Evolutionary conservation across 2,113 vertebrate species (phyloP), one percentile per base, ranked within the genome.

Genomic region (Podarcis raffonei): DNA sequence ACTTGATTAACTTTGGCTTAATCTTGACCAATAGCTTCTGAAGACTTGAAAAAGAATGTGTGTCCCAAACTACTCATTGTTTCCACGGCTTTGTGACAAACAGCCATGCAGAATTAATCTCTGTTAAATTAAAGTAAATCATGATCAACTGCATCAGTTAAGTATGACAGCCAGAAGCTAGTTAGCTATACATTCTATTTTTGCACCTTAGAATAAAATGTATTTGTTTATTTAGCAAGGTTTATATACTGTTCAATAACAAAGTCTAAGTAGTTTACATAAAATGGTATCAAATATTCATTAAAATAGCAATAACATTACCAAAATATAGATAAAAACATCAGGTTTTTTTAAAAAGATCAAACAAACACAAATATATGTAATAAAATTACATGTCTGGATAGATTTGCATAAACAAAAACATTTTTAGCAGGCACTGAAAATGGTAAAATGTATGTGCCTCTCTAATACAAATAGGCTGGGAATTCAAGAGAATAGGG

Each of bases 21-120:
- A 74, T 72, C 16, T 2, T 66, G n/a, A 66, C 59, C 22, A 74
- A 66, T 1, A 66, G 42, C 66, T 90, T 37, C 57, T n/a, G 57
- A 91, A 79, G 90, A 66, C 8, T 22, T 20, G 80, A 76, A 87
- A 95, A 74, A 86, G 59, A 82, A 90, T 15, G 62, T 0, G 11
- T 71, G 69, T 30, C 23, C 74, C 59, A 87, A 18, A 37, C 65
- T 4, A 42, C 83, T 91, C 87, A 80, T 18, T 3, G 13, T 1
- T 18, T 66, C 23, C 65, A 76, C 66, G 18, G 72, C 53, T n/a
- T 83, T 22, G n/a, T 32, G 75, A 84, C 78, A 62, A 30, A 32
- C 81, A 82, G 86, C 22, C 59, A 89, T 18, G 69, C 71, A 89
- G 0, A 1, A 27, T 85, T 86, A 48, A 85, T 48, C 30, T 23